Evolutionary conservation across 1,140 invertebrate species (phyloP), one percentile per base, ranked within the genome.

Genomic region (Drosophila tropicalis): DNA sequence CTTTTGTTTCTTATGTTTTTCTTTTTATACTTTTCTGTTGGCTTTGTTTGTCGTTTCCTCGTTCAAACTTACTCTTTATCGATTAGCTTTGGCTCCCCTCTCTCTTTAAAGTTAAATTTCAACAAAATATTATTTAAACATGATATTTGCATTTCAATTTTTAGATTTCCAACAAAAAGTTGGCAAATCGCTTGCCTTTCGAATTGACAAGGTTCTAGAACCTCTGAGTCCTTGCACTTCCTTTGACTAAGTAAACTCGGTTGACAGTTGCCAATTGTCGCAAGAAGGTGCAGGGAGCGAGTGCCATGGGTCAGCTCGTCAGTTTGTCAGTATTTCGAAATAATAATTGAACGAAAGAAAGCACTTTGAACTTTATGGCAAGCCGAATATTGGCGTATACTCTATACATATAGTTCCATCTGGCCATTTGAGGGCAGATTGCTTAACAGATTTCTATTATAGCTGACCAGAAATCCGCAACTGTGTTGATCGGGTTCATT

Each of bases 111-210:
- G 65, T 47, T 54, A 65, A 76, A 77, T 79, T 67, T 72, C 86
- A 86, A 86, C n/a, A 86, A 79, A 86, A 83, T 86, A 63, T 76
- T 83, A 86, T 87, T 86, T n/a, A n/a, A n/a, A n/a, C n/a, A n/a
- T n/a, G 41, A 17, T 6, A 44, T 44, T 44, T 17, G 41, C 41
- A 44, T 44, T 44, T 6, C 15, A 34, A 34, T 0, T 34, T 0
- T 7, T 34, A 9, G 34, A 34, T 34, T 34, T 34, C 0, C 7
- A 34, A 10, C 32, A 25, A 4, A 25, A 25, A 5, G 0, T 25
- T 25, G 25, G 25, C 1, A 25, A 25, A 3, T 25, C 3, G 25
- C 25, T 17, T 22, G 19, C 2, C 19, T 2, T 22, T 22, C 19
- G 2, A 22, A 22, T 22, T 22, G 19, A 22, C 19, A 22, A 22